Evolutionary conservation across 2,113 vertebrate genomes (phyloP).

Genomic region (Leucosticte australis): DNA sequence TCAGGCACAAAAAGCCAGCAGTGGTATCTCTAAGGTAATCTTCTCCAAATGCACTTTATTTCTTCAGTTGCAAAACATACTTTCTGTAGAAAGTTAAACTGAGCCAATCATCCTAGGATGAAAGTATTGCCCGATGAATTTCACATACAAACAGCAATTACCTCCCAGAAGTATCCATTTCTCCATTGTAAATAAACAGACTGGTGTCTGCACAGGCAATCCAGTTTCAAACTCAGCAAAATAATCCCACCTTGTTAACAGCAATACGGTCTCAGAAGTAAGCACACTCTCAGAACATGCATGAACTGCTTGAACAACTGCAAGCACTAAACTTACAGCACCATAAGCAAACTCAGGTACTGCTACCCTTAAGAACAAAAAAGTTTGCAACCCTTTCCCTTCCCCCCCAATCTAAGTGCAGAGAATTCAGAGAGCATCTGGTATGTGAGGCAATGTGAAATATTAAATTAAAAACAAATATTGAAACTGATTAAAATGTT

Average conservation of each 20-base stretch:
- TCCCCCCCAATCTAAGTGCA: rapidly evolving
- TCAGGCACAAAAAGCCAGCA: not conserved
- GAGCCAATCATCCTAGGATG: not conserved
- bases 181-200: not conserved
- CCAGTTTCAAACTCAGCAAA: not conserved
- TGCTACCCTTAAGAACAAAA: not conserved
- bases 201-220: not conserved
- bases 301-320: not conserved
- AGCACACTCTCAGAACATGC: not conserved
- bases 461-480: not conserved
- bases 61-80: not conserved
- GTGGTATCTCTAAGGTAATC: not conserved
- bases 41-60: not conserved
- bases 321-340: not conserved
- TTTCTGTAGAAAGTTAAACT: not conserved
- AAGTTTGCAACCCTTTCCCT: not conserved
- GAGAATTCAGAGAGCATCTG: not conserved
- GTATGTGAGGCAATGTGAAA: not conserved
- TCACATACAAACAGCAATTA: not conserved
- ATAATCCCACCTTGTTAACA: not conserved
- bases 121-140: not conserved
- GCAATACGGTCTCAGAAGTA: not conserved
- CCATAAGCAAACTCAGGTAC: not conserved
- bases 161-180: not conserved
- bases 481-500: not conserved